Evolutionary conservation across 2,113 vertebrate species (phyloP).

Genomic region (Hippolais icterina): DNA sequence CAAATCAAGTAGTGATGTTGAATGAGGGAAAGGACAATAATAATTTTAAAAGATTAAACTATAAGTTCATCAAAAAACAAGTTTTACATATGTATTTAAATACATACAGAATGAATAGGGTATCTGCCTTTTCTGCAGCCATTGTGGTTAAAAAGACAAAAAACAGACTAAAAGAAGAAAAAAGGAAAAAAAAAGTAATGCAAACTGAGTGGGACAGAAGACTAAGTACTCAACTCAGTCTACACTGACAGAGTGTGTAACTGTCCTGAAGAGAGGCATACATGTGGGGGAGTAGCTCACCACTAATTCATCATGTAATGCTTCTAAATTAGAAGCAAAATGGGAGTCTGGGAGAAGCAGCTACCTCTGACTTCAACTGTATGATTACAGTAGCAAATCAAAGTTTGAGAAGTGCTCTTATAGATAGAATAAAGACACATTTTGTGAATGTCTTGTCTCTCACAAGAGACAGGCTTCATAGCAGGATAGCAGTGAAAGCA

Average conservation of each 20-base stretch:
- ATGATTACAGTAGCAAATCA: not conserved
- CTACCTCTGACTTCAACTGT: not conserved
- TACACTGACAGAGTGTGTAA: not conserved
- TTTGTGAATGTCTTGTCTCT: not conserved
- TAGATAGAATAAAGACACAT: not conserved
- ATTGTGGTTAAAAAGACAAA: not conserved
- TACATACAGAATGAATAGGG: not conserved
- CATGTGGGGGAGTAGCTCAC: not conserved
- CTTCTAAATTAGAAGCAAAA: not conserved
- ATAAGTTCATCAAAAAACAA: not conserved
- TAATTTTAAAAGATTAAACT: not conserved
- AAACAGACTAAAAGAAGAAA: not conserved
- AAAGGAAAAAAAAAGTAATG: not conserved
- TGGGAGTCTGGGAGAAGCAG: not conserved
- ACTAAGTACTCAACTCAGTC: not conserved
- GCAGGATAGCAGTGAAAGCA: not conserved
- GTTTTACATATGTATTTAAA: not conserved
- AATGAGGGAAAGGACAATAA: not conserved
- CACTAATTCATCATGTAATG: not conserved
- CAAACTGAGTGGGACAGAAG: not conserved
- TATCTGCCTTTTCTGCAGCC: not conserved
- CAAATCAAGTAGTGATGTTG: not conserved
- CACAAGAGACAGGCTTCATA: not conserved
- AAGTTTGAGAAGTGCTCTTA: not conserved
- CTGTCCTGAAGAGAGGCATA: not conserved